These are phyloP conservation scores for Parnassius mnemosyne DNA, from an alignment of 2,888 invertebrate species.

Conservation along the genomic window DNA sequence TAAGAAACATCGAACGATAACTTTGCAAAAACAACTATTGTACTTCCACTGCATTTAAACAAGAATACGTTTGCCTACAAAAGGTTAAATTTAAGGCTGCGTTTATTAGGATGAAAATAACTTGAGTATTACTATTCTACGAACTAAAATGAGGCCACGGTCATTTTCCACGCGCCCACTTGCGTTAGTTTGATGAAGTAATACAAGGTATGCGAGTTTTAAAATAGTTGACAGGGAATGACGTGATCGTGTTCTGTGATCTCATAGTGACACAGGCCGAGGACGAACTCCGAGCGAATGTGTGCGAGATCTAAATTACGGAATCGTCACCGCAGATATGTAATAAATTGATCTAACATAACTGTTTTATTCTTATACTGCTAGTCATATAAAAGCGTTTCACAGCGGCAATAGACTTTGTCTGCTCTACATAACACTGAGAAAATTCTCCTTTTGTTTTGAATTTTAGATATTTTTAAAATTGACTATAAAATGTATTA, in stretches of 20 bases:
- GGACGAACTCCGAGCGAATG: constrained; percentile 5
- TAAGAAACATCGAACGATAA: no score
- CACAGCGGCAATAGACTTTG: neutral
- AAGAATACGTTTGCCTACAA: no score
- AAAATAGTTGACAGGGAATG: constrained; percentile 43
- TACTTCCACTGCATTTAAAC: no score
- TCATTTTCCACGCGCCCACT: constrained; percentile 57
- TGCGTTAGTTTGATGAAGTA: constrained; percentile 34
- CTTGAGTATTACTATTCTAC: constrained; percentile 16
- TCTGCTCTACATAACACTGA: neutral
- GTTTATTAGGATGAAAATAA: no score
- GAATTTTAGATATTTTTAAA: no score
- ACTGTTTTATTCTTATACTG: constrained; percentile 16
- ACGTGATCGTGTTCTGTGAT: constrained; percentile 38
- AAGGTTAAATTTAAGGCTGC: no score
- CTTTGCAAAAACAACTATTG: no score
- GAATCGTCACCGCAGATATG: constrained; percentile 17
- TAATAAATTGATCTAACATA: constrained; percentile 14
- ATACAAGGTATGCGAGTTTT: constrained; percentile 33
- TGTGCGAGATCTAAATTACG: constrained; percentile 17
- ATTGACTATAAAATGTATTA: no score
- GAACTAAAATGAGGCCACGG: constrained; percentile 55
- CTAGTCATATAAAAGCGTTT: neutral
- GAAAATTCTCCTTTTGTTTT: neutral
- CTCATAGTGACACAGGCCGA: constrained; percentile 28